These are phyloP conservation scores for Cepaea hortensis DNA, from an alignment of 2,888 invertebrate species.

Conservation along the genomic window DNA sequence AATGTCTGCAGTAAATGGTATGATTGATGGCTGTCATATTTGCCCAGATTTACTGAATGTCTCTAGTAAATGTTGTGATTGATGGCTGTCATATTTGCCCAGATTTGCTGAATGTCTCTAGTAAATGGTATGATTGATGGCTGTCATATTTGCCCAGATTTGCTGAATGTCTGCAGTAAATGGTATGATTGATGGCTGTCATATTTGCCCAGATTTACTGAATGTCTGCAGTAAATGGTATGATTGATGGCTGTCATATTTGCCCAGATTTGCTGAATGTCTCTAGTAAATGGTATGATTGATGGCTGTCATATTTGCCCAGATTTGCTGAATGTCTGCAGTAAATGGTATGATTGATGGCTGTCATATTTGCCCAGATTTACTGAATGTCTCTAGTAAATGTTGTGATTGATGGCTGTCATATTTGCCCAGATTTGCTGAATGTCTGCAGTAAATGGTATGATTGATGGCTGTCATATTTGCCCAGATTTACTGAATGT, in stretches of 20 bases:
- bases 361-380: constrained; percentile 53
- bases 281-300: too few relatives aligned
- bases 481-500: constrained; percentile 63
- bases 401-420: too few relatives aligned
- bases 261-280: constrained; percentile 63
- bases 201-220: constrained; percentile 58
- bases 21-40: not conserved
- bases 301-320: not conserved
- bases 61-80: too few relatives aligned
- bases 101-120: constrained; percentile 67
- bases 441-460: constrained; percentile 52
- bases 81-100: not conserved
- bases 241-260: not conserved
- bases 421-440: constrained; percentile 58
- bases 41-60: constrained; percentile 63
- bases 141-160: constrained; percentile 53
- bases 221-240: constrained; percentile 52
- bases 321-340: constrained; percentile 67
- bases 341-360: too few relatives aligned
- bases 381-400: constrained; percentile 59
- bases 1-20: constrained; percentile 52
- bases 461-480: not conserved
- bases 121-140: too few relatives aligned
- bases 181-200: too few relatives aligned
- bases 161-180: constrained; percentile 59